Conservation (phyloP, 1,140 invertebrate species). For the Drosophila sucinea region DNA sequence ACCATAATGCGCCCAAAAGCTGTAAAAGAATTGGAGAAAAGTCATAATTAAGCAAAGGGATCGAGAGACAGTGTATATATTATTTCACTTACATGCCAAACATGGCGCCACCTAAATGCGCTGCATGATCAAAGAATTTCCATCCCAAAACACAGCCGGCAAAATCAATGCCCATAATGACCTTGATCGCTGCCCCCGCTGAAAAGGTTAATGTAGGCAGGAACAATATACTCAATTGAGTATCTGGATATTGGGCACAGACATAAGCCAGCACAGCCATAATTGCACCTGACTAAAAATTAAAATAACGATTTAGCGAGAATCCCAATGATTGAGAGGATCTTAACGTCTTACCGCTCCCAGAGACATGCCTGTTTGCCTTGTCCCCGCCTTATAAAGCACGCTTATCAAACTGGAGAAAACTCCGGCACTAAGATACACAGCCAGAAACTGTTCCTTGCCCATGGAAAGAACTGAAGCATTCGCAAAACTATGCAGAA, state of each 20-base stretch:
- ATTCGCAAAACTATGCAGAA: constrained; percentile 92
- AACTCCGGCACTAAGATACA: constrained; percentile 95
- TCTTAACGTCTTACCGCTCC: constrained; percentile 90
- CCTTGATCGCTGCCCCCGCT: constrained; percentile 92
- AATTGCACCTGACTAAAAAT: constrained; percentile 95
- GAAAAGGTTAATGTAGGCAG: constrained; percentile 94
- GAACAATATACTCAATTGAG: constrained; percentile 94
- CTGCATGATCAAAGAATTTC: constrained; percentile 98
- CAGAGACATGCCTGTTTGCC: constrained; percentile 89
- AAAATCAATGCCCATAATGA: constrained; percentile 91
- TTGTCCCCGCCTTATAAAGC: constrained; percentile 89
- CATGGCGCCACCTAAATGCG: constrained; percentile 96
- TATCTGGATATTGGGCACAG: constrained; percentile 93
- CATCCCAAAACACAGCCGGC: constrained; percentile 93
- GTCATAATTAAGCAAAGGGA: neutral
- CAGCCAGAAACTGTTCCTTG: constrained; percentile 95
- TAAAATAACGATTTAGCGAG: constrained; percentile 39
- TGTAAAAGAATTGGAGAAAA: constrained; percentile 17
- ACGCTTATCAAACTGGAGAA: constrained; percentile 94
- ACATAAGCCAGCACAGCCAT: constrained; percentile 94
- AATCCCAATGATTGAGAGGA: neutral
- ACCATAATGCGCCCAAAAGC: constrained; percentile 76
- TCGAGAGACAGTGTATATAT: neutral
- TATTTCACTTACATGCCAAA: constrained; percentile 91
- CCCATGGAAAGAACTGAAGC: constrained; percentile 91